phyloP scores from a whole-genome alignment of 2,888 invertebrate species.

The Beris chalybata region DNA sequence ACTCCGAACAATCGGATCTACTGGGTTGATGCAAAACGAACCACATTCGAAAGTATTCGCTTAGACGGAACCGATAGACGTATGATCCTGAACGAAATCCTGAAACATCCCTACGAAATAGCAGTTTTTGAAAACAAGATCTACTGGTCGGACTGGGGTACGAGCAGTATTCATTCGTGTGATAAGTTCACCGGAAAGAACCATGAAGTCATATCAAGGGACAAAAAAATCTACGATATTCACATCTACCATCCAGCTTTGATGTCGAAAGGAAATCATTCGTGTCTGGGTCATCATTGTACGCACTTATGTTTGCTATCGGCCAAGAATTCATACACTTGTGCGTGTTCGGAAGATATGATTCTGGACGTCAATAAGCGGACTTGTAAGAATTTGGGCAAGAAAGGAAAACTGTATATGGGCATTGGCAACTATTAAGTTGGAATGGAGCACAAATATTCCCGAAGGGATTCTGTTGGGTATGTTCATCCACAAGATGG shows the following conservation, averaged over 20 bases:
- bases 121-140: slow-evolving; percentile 84
- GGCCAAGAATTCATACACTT: slow-evolving; percentile 61
- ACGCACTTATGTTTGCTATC: slow-evolving; percentile 75
- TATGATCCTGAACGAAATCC: too few relatives aligned
- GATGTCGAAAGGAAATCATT: too few relatives aligned
- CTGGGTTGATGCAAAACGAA: too few relatives aligned
- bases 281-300: too few relatives aligned
- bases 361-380: slow-evolving; percentile 59
- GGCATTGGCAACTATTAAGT: slow-evolving; percentile 63
- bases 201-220: slow-evolving; percentile 60
- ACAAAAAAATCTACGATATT: slow-evolving; percentile 59
- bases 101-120: slow-evolving; percentile 80
- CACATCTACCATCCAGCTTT: too few relatives aligned
- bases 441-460: slow-evolving; percentile 65
- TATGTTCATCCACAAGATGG: slow-evolving; percentile 65
- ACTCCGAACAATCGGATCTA: slow-evolving; percentile 69
- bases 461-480: slow-evolving; percentile 57
- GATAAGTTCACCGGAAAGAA: slow-evolving; percentile 76
- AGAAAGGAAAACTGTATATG: slow-evolving; percentile 53
- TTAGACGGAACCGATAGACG: too few relatives aligned
- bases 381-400: slow-evolving; percentile 61
- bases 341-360: slow-evolving; percentile 79
- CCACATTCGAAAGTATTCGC: too few relatives aligned
- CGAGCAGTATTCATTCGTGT: slow-evolving; percentile 72
- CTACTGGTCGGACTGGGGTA: slow-evolving; percentile 89